Evolutionary conservation across 1,140 invertebrate genomes (phyloP), one percentile per base, ranked within the genome.

Genomic region (Penaeus vannamei): DNA sequence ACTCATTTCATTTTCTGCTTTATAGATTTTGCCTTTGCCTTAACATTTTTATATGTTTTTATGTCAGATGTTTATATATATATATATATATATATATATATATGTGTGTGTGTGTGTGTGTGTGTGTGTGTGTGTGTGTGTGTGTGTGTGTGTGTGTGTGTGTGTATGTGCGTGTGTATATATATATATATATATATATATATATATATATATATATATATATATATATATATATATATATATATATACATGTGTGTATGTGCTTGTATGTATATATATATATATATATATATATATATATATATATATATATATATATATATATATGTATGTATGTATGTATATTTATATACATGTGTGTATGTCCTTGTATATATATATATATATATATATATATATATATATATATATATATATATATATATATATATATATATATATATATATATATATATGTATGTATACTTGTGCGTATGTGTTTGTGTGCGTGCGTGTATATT

Each of bases 311-410:
- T 32, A 32, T 32, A 76, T 76, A n/a, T 26, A 76, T 76, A 76
- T 32, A 76, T 76, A 29, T 29, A 76, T 26, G 32, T 26, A 76
- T 22, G 32, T 1, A 76, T 26, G 10, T 76, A 76, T 32, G 10
- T 26, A 32, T 7, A 76, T 26, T 12, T 29, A 76, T 10, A 29
- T 29, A 76, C 1, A 14, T 2, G 5, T 29, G 17, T 8, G n/a
- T 32, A 32, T 32, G n/a, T 76, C 32, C 4, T 23, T 76, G 12
- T 76, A n/a, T 72, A n/a, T 72, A 72, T 72, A 72, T 72, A n/a
- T 72, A 72, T 72, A 72, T 72, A 72, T n/a, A 72, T 72, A n/a
- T 72, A 72, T 72, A 32, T 72, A 72, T 72, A 8, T 72, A 72
- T 72, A 72, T 72, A 72, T 72, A 72, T 46, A 46, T 46, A 46